These are phyloP conservation scores for Brachyopa scutellaris DNA, from an alignment of 2,888 invertebrate species.

Conservation along the genomic window DNA sequence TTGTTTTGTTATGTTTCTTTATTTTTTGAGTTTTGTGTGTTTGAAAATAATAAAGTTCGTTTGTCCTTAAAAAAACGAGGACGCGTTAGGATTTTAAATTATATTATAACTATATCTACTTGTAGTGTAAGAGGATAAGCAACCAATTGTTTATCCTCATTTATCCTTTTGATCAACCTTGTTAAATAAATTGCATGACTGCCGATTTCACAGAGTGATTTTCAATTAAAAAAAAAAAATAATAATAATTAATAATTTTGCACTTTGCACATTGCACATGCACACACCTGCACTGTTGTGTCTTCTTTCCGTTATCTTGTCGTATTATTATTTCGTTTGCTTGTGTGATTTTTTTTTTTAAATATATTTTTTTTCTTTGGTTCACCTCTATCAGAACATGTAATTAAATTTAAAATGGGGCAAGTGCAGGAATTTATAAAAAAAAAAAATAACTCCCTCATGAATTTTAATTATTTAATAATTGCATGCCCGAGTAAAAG, in stretches of 20 bases:
- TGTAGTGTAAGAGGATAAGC: background rate
- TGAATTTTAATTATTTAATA: slow-evolving; percentile 66
- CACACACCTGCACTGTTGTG: slow-evolving; percentile 62
- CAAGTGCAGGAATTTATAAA: slow-evolving; percentile 18
- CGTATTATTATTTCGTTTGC: slow-evolving; percentile 44
- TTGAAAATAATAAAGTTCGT: slow-evolving; percentile 33
- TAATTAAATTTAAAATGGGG: slow-evolving; percentile 61
- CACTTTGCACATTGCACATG: slow-evolving; percentile 66
- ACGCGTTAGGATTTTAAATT: slow-evolving; percentile 22
- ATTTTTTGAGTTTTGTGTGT: slow-evolving; percentile 18
- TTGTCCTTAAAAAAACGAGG: slow-evolving; percentile 22
- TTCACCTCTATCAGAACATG: slow-evolving; percentile 24
- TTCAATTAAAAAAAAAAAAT: slow-evolving; percentile 59
- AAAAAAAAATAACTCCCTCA: slow-evolving; percentile 35
- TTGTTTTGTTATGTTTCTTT: slow-evolving; percentile 18
- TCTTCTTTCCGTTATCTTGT: slow-evolving; percentile 35
- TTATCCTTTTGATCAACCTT: slow-evolving; percentile 24
- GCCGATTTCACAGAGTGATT: slow-evolving; percentile 47
- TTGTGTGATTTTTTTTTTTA: slow-evolving; percentile 26
- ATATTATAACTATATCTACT: background rate
- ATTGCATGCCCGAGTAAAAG: slow-evolving; percentile 37
- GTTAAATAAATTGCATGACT: slow-evolving; percentile 67
- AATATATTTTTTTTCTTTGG: background rate
- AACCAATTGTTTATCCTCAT: background rate
- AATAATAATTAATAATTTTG: too few species aligned